Percentiles rank a stretch among this genome's conserved stretches.
These are phyloP conservation scores for Bombus sylvicola DNA, from an alignment of 1,140 invertebrate genomes.

Conservation along the genomic window DNA sequence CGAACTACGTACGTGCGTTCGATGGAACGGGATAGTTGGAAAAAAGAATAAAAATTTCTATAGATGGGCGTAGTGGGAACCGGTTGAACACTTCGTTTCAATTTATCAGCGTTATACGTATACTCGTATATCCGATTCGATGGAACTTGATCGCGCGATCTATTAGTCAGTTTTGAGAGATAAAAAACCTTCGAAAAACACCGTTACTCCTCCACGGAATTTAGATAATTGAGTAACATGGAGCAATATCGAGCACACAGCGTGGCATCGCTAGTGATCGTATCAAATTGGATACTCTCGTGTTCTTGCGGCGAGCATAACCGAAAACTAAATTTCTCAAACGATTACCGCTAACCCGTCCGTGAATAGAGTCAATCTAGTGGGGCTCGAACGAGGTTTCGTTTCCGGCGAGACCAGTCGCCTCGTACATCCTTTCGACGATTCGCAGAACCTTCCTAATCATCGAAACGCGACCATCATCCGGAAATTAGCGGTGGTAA, in stretches of 20 bases:
- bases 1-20: neutral
- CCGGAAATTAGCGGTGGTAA: slow-evolving; percentile 17
- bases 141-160: slow-evolving; percentile 8
- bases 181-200: neutral
- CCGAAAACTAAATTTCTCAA: neutral
- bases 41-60: too few relatives aligned
- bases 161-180: neutral
- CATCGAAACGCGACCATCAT: neutral
- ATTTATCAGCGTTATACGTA: slow-evolving; percentile 29
- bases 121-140: slow-evolving; percentile 5
- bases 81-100: slow-evolving; percentile 14
- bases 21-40: too few relatives aligned
- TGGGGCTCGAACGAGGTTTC: neutral
- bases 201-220: neutral
- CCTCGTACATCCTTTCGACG: neutral
- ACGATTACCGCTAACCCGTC: neutral
- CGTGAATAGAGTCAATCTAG: neutral
- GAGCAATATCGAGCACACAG: neutral
- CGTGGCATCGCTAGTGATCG: neutral
- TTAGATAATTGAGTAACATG: neutral
- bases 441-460: slow-evolving; percentile 13
- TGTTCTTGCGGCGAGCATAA: neutral
- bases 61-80: too few relatives aligned
- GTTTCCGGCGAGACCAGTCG: neutral
- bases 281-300: neutral